A percentile compares a stretch with the other conserved stretches of the same genome.
These are phyloP conservation scores for Yponomeuta sedellus DNA, from an alignment of 2,888 invertebrate genomes.

Conservation along the genomic window DNA sequence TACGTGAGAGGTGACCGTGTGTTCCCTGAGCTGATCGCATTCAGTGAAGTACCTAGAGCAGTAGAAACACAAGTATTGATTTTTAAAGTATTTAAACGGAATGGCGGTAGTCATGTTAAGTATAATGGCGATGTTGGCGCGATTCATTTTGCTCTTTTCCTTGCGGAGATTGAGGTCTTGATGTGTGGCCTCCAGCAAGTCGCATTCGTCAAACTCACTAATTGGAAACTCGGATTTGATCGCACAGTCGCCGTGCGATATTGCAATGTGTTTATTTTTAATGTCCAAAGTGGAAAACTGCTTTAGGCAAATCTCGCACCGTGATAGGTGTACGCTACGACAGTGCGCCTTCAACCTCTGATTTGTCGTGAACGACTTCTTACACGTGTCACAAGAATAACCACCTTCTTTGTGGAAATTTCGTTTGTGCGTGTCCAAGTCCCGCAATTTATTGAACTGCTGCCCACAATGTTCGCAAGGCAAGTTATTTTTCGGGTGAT, in stretches of 20 bases:
- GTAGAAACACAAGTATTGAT: conserved; percentile 38
- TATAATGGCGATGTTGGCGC: conserved; percentile 28
- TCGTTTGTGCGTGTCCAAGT: conserved; percentile 13
- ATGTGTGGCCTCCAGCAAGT: conserved; percentile 17
- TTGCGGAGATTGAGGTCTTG: conserved; percentile 13
- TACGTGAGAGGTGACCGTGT: conserved; percentile 26
- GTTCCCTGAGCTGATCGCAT: conserved; percentile 29
- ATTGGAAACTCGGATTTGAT: conserved; percentile 7
- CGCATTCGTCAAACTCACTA: conserved; percentile 13
- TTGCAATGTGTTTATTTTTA: conserved; percentile 15
- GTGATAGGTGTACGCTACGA: conserved; percentile 9
- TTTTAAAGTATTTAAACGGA: conserved; percentile 40
- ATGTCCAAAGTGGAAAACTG: conserved; percentile 16
- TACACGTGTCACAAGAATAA: background rate
- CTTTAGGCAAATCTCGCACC: conserved; percentile 18
- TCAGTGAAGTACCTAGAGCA: conserved; percentile 34
- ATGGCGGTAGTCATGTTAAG: conserved; percentile 34
- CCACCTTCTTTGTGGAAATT: conserved; percentile 15
- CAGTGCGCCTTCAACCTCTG: conserved; percentile 14
- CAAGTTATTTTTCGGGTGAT: conserved; percentile 30
- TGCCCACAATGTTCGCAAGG: conserved; percentile 34
- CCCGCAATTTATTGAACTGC: conserved; percentile 22
- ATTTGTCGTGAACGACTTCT: conserved; percentile 12
- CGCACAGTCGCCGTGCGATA: conserved; percentile 11
- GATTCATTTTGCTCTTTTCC: conserved; percentile 16